Percentiles rank a stretch among this genome's conserved stretches.
Evolutionary conservation across 1,140 invertebrate genomes (phyloP).

Genomic region (Drosophila busckii): DNA sequence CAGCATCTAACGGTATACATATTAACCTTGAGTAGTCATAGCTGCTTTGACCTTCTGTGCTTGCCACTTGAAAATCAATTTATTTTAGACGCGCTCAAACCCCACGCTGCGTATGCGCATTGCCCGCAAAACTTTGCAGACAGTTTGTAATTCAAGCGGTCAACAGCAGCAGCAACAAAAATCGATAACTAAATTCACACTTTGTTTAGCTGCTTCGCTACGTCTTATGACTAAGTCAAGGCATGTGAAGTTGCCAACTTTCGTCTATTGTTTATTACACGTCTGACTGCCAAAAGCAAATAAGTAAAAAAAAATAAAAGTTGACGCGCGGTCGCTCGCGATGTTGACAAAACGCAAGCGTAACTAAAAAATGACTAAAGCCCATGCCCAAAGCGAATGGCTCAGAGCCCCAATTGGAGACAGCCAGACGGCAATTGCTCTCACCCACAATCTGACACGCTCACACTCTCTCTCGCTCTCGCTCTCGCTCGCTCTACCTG

Average conservation of each 20-base stretch:
- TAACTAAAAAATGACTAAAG: conserved; percentile 76
- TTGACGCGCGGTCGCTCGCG: conserved; percentile 54
- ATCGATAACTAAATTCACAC: conserved; percentile 53
- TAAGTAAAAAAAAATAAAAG: conserved; percentile 36
- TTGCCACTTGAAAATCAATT: conserved; percentile 53
- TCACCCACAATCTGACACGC: conserved; percentile 1
- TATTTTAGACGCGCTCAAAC: conserved; percentile 8
- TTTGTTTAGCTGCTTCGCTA: conserved; percentile 12
- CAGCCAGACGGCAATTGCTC: conserved; percentile 43
- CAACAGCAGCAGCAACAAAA: conserved; percentile 21
- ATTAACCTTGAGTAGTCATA: conserved; percentile 35
- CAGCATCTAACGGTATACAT: conserved; percentile 1
- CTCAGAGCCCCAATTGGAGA: conserved; percentile 15
- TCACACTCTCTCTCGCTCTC: conserved; percentile 17
- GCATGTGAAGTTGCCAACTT: conserved; percentile 37
- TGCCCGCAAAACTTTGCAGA: conserved; percentile 47
- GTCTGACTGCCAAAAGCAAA: conserved; percentile 15
- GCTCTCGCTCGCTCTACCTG: conserved; percentile 11
- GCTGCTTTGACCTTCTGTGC: conserved; percentile 3
- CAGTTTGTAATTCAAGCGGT: conserved; percentile 1
- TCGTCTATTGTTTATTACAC: conserved; percentile 24
- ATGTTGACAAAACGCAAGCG: conserved; percentile 73
- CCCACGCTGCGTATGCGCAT: conserved; percentile 59
- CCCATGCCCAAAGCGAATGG: conserved; percentile 47
- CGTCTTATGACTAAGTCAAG: conserved; percentile 43